Percentiles rank a stretch among this genome's conserved stretches.
Evolutionary conservation across 1,140 invertebrate genomes (phyloP).

Genomic region (Acromyrmex echinatior): DNA sequence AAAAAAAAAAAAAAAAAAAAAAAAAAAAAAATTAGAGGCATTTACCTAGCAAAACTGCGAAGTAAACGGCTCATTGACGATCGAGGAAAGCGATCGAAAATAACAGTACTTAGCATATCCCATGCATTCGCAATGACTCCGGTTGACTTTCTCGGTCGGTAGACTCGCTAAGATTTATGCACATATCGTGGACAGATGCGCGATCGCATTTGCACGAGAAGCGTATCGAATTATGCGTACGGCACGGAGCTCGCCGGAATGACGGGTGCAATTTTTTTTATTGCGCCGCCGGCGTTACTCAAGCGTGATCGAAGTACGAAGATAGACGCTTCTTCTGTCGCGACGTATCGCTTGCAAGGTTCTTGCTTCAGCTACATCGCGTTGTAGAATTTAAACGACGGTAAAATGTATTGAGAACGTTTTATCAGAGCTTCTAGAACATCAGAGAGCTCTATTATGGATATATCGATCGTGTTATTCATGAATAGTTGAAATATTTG

Average conservation of each 20-base stretch:
- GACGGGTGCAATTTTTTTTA: constrained; percentile 53
- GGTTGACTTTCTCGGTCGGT: constrained; percentile 37
- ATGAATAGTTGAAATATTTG: background rate
- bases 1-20: no score
- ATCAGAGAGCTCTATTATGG: constrained; percentile 39
- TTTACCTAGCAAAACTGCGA: background rate
- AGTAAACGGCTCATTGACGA: constrained; percentile 55
- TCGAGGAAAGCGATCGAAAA: constrained; percentile 37
- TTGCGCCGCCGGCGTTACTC: constrained; percentile 36
- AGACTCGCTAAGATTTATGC: constrained; percentile 40
- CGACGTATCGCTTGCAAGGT: constrained; percentile 42
- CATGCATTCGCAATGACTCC: constrained; percentile 67
- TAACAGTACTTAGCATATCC: constrained; percentile 63
- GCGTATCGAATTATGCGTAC: constrained; percentile 49
- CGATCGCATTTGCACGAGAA: constrained; percentile 59
- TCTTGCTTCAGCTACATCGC: background rate
- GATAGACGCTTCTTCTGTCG: constrained; percentile 47
- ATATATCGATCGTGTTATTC: constrained; percentile 51
- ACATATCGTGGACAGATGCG: constrained; percentile 42
- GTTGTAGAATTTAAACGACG: constrained; percentile 52
- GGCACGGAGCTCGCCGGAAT: constrained; percentile 18
- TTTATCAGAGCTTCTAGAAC: constrained; percentile 49
- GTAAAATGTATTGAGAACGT: constrained; percentile 43
- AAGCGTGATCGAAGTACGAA: constrained; percentile 45
- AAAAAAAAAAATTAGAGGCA: no score